Conservation (phyloP, 2,888 invertebrate species). For the Tenthredo notha region DNA sequence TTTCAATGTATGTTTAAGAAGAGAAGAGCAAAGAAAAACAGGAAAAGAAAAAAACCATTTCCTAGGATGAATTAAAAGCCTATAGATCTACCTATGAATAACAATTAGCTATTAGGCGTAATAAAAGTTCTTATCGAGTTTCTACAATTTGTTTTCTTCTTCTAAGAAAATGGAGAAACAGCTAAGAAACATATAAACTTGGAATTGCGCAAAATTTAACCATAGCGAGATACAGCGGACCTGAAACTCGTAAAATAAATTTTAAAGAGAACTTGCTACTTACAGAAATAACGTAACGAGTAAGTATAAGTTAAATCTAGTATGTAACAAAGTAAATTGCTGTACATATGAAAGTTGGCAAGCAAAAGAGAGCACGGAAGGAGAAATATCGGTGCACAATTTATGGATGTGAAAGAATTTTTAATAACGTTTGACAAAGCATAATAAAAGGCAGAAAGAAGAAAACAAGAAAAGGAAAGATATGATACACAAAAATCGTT, state of each 20-base stretch:
- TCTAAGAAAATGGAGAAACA: background rate
- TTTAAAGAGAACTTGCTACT: slow-evolving; percentile 35
- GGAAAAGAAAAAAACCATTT: background rate
- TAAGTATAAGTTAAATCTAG: slow-evolving; percentile 51
- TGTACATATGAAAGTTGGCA: slow-evolving; percentile 50
- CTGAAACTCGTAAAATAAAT: slow-evolving; percentile 57
- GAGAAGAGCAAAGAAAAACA: background rate
- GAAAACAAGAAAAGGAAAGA: background rate
- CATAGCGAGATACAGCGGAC: slow-evolving; percentile 63
- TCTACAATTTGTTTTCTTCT: background rate
- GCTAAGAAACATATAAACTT: slow-evolving; percentile 13
- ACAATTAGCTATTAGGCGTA: slow-evolving; percentile 60
- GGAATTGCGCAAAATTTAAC: slow-evolving; percentile 19
- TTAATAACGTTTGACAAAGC: slow-evolving; percentile 8
- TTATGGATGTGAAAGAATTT: slow-evolving; percentile 45
- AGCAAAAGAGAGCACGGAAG: background rate
- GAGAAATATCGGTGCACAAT: background rate
- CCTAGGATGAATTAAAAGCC: slow-evolving; percentile 7
- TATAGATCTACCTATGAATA: slow-evolving; percentile 36
- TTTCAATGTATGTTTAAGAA: slow-evolving; percentile 1
- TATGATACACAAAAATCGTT: slow-evolving; percentile 44
- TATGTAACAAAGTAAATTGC: slow-evolving; percentile 47
- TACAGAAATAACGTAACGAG: slow-evolving; percentile 43
- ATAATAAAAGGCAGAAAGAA: background rate
- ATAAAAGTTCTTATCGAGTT: slow-evolving; percentile 41